phyloP scores from a whole-genome alignment of 1,140 invertebrate genomes.

The Muscidifurax raptorellus region DNA sequence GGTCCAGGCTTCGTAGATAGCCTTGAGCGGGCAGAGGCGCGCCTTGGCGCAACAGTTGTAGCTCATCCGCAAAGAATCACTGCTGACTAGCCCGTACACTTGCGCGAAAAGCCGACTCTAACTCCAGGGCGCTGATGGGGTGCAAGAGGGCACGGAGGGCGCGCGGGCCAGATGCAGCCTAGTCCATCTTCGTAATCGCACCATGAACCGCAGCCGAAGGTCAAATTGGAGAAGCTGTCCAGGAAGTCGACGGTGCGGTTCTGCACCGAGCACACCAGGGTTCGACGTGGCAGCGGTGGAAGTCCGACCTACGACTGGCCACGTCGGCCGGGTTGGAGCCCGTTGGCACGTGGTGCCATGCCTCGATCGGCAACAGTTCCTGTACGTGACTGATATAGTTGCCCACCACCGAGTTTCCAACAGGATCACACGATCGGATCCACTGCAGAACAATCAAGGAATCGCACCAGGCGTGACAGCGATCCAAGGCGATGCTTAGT shows the following conservation, averaged over 20 bases:
- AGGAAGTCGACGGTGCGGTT: too few relatives aligned
- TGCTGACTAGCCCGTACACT: background rate
- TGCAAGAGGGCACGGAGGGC: background rate
- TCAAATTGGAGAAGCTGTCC: background rate
- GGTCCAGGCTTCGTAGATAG: background rate
- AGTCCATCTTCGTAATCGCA: background rate
- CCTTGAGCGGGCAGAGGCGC: background rate
- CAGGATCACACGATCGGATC: background rate
- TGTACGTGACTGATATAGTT: constrained; percentile 52
- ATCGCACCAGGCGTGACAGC: background rate
- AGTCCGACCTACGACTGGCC: constrained; percentile 53
- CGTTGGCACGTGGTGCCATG: constrained; percentile 57
- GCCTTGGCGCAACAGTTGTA: background rate
- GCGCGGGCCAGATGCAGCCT: too few relatives aligned
- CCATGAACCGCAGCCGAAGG: background rate
- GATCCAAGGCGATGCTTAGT: background rate
- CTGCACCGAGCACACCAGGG: background rate
- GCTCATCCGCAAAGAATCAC: background rate
- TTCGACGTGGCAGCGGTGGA: background rate
- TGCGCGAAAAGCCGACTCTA: background rate
- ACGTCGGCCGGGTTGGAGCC: constrained; percentile 62
- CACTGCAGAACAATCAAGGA: background rate
- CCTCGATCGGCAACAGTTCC: constrained; percentile 19
- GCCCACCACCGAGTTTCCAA: background rate
- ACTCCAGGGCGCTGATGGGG: background rate